Evolutionary conservation across 1,140 invertebrate species (phyloP), one percentile per base, ranked within the genome.

Genomic region (Diploscapter pachys): DNA sequence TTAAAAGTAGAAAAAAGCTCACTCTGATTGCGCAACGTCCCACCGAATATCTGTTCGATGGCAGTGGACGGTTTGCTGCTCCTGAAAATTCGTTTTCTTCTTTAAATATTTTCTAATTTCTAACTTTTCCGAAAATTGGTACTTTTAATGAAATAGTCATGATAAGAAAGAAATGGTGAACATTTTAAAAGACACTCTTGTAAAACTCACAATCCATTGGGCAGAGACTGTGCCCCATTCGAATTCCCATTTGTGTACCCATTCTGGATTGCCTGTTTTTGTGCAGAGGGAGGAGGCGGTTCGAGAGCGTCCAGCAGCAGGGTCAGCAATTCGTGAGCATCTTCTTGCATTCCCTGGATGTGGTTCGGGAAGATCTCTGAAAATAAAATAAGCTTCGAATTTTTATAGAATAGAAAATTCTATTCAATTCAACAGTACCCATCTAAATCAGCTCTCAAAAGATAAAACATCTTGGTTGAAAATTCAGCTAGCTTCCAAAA

Each of bases 21-120:
- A 64, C 63, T 62, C 48, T 76, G 75, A 77, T 76, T 76, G 6
- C 75, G n/a, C 13, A 77, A 55, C 8, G 75, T 76, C 0, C 75
- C 75, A 11, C 75, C 75, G 53, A 76, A 76, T 49, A 76, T 76
- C 61, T 76, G 75, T 55, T 76, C 75, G 5, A 76, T 63, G 6
- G 75, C 61, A 53, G 73, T 76, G 55, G 73, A 76, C 5, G 59
- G 59, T 63, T 76, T 76, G 51, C n/a, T 68, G 5, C 50, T 8
- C 66, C 66, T 68, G 52, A 5, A 48, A 76, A 75, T 59, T 31
- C 57, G 31, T 31, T 59, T 11, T n/a, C 50, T 68, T 53, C 66
- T 52, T 31, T 31, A 55, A 31, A 51, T 52, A 51, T 6, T 65
- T 65, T 65, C 63, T 8, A 31, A 31, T 31, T 31, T 31, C 31